Base-by-base conservation (phyloP, 1,140 invertebrate species). In the Lerema accius region DNA sequence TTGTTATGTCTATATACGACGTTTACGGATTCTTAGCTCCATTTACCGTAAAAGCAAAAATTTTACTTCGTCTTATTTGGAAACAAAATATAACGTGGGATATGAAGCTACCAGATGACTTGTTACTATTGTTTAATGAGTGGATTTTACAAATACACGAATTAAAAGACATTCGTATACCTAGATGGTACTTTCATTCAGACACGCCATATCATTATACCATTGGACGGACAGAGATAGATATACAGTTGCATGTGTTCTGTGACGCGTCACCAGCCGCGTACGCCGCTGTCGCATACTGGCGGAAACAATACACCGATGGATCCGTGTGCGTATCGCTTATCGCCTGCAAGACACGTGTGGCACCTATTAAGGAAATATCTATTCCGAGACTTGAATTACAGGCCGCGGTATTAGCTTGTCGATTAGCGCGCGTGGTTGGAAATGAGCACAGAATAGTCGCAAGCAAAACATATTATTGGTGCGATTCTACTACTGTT, bases 31-130 rank as follows among this genome's bases (percentile, higher is more conserved):
- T 32, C 7, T 7, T 32, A 32, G 28, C 28, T 32, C 28, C 28
- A 9, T 32, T 32, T 32, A 32, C 28, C 1, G 7, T 32, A 32
- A 32, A 32, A 32, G 28, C 3, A 5, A 32, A 32, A 32, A 32
- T 32, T 32, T 32, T 4, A 3, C 1, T 7, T 7, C 28, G 4
- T 32, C n/a, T n/a, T n/a, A n/a, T n/a, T n/a, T n/a, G n/a, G n/a
- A n/a, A 32, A 32, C 28, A 32, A 32, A 32, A 32, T 32, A 32
- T 4, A 32, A 32, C 28, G 1, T 32, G 28, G 28, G 28, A 32
- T 32, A 5, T 3, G 19, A 23, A 23, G 5, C 19, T 23, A 5
- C 2, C 19, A 23, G 95, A 32, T 32, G 28, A 32, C 9, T 7
- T 32, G 6, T 7, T 32, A 7, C 3, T 32, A 32, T 32, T 32